Evolutionary conservation across 1,140 invertebrate genomes (phyloP), one percentile per base, ranked within the genome.

Genomic region (Palaemon carinicauda): DNA sequence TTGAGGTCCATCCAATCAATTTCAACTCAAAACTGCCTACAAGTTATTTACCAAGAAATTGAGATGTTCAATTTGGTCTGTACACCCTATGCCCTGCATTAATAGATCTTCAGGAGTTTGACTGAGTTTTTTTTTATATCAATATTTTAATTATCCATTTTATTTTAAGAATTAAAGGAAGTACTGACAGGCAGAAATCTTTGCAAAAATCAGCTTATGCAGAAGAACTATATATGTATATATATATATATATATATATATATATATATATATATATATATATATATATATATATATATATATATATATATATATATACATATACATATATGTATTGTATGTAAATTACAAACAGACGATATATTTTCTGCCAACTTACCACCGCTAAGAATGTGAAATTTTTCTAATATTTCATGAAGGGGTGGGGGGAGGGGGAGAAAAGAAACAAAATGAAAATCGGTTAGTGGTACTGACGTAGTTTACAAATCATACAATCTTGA

Each of bases 381-480:
- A 81, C 85, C 85, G 79, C 85, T 87, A 87, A 87, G 79, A 87
- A 81, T 87, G 85, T 87, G 85, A 87, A 87, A 87, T 87, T 87
- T 87, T 87, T 87, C 85, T 87, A 87, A 87, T 87, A 77, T 81
- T 80, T 87, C 73, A 82, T 87, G 79, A 75, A 79, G 77, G 77
- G 80, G 85, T 41, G 41, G 79, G 54, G n/a, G 50, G 21, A n/a
- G 24, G 24, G 53, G 80, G 80, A 53, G 54, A 54, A 80, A 69
- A 80, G 83, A 80, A 80, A 86, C 56, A 79, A 86, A 86, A 86
- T 73, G 50, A 71, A 80, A 74, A 86, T 80, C 65, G 53, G 83
- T 86, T 86, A 86, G 83, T 86, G 60, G 12, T 12, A 41, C 41
- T 41, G 41, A 41, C 41, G 41, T 41, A 41, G 41, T 41, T n/a